Percentiles rank a stretch among this genome's conserved stretches.
Conservation (phyloP, 64 coral and sea anemone species). For the Montipora foliosa region DNA sequence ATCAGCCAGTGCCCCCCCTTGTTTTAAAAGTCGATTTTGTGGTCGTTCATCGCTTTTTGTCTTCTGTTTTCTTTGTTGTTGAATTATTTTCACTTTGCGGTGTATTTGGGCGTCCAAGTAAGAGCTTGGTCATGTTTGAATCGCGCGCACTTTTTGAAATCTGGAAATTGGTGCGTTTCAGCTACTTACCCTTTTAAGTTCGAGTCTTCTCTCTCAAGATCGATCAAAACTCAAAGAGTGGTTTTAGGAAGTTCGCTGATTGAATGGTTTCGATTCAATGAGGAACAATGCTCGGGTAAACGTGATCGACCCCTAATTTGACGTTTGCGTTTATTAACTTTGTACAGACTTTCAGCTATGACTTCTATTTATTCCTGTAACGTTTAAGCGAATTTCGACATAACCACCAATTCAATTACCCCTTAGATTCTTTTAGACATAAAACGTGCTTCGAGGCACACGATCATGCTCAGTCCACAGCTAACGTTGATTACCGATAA, state of each 20-base stretch:
- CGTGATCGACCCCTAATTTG: neutral
- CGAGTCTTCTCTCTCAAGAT: too few species aligned
- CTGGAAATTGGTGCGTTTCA: neutral
- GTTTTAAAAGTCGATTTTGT: too few species aligned
- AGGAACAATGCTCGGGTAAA: neutral
- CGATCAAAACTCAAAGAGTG: too few species aligned
- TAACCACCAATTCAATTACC: too few species aligned
- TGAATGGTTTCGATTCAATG: neutral
- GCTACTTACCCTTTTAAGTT: too few species aligned
- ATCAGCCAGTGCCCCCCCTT: neutral
- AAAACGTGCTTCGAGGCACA: neutral
- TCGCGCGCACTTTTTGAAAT: neutral
- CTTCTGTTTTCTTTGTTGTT: constrained; percentile 4
- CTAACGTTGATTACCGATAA: neutral
- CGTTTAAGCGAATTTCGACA: too few species aligned
- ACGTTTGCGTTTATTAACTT: neutral
- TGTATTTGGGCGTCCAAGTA: neutral
- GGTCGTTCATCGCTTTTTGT: neutral
- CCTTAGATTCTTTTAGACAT: too few species aligned
- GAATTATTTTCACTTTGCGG: constrained; percentile 16
- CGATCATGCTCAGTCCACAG: neutral
- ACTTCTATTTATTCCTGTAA: neutral
- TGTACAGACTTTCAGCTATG: neutral
- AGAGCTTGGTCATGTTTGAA: neutral
- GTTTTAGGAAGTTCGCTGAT: neutral